phyloP scores from a whole-genome alignment of 2,797 vertebrate genomes.

The Margarornis squamiger region DNA sequence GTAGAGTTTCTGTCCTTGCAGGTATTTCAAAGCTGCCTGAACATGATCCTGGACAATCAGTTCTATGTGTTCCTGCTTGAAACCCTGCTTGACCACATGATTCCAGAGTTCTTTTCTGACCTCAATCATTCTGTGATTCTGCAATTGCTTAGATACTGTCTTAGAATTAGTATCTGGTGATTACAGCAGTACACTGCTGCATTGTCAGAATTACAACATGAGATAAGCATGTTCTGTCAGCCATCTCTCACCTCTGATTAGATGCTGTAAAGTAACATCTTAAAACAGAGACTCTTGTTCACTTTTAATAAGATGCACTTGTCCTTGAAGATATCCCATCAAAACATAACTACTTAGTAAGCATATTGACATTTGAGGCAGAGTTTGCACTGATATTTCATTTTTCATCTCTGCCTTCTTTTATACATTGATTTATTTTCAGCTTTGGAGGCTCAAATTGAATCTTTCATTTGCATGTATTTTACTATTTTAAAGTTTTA shows the following conservation, averaged over 20 bases:
- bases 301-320: neutral
- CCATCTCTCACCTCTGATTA: neutral
- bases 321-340: neutral
- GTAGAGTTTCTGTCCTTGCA: neutral
- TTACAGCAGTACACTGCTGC: neutral
- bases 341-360: neutral
- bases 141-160: neutral
- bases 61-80: neutral
- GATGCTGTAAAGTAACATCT: neutral
- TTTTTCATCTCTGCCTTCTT: neutral
- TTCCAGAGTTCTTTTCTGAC: neutral
- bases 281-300: neutral
- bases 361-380: neutral
- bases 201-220: neutral
- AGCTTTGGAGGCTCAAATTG: neutral
- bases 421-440: neutral
- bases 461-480: neutral
- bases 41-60: rapidly evolving
- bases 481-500: neutral
- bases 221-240: neutral
- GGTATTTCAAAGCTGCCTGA: neutral
- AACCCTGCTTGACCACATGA: neutral
- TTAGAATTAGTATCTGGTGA: neutral
- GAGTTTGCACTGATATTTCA: neutral
- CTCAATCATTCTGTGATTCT: no score